These are phyloP conservation scores for Falcaria lacertinaria DNA, from an alignment of 2,888 invertebrate genomes.

Conservation along the genomic window DNA sequence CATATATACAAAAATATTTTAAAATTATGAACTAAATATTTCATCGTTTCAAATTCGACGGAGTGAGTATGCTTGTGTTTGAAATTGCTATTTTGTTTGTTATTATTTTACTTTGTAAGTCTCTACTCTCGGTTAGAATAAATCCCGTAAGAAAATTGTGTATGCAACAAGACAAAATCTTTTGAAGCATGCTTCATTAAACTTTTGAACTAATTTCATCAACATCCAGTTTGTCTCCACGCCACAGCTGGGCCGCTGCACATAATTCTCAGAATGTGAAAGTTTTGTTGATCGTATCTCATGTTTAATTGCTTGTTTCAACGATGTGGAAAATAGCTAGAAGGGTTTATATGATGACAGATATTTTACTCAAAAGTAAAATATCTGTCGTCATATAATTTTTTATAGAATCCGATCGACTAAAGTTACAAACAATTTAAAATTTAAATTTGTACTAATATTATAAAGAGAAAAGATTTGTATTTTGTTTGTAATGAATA, in stretches of 20 bases:
- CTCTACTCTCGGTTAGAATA: not conserved
- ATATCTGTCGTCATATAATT: too few relatives aligned
- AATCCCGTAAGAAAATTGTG: not conserved
- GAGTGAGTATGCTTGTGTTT: too few relatives aligned
- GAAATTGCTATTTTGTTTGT: too few relatives aligned
- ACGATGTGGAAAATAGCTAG: constrained; percentile 41
- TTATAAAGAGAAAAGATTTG: too few relatives aligned
- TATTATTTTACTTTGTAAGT: not conserved
- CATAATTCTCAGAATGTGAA: constrained; percentile 63
- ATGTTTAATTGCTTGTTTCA: constrained; percentile 62
- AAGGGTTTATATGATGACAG: constrained; percentile 16
- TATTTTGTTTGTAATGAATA: too few relatives aligned
- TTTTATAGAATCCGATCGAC: too few relatives aligned
- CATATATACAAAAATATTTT: too few relatives aligned
- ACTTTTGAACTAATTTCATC: constrained; percentile 71
- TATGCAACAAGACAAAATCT: constrained; percentile 25
- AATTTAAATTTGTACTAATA: too few relatives aligned
- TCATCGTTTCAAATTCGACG: too few relatives aligned
- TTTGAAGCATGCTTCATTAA: constrained; percentile 62
- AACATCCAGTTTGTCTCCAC: constrained; percentile 70
- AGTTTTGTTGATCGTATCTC: constrained; percentile 60
- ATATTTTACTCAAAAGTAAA: too few relatives aligned
- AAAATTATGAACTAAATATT: too few relatives aligned
- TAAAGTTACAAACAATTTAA: too few relatives aligned
- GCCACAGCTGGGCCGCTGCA: constrained; percentile 68